Base-by-base conservation (phyloP, 1,140 invertebrate genomes). In the Radopholus similis region DNA sequence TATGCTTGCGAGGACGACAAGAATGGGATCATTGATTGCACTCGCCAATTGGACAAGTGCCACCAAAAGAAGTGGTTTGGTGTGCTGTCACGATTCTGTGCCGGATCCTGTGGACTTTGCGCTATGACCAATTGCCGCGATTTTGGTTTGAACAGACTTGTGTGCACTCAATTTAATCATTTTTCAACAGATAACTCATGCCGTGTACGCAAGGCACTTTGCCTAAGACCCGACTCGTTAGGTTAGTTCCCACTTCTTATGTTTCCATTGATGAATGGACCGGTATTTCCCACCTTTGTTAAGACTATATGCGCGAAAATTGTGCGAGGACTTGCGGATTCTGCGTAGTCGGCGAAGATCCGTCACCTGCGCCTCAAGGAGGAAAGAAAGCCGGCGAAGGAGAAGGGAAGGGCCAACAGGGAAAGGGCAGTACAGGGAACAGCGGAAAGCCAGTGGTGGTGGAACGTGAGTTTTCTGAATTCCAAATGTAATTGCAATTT, bases 1-100 rank as follows among this genome's bases (percentile, higher is more conserved):
- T 75, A 75, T 54, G 40, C 75, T n/a, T 74, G 72, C 40, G 72
- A 77, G 34, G 72, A 73, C 44, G 74, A 73, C 54, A 44, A 73
- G 26, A 73, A 68, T 58, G 38, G 42, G 21, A 74, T 75, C 40
- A 76, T 75, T 37, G 73, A 77, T 38, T 75, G 73, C 38, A 34
- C 72, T 13, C 53, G 73, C 30, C 76, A 75, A 32, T 57, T 78
- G 32, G 73, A 75, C 23, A 75, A 75, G 35, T 75, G 73, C 35
- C 62, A 62, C 21, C 38, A 66, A 30, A 40, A 42, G 15, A 77
- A 77, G 42, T 75, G 73, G 73, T 75, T 75, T 64, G 73, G 74
- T 15, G 75, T 77, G n/a, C 47, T 75, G 13, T 77, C 73, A 4
- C 49, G 70, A 5, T 75, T 78, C 54, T 75, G 73, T 64, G 73